Evolutionary conservation across 2,113 vertebrate genomes (phyloP).

Genomic region (Bubo blakistoni): DNA sequence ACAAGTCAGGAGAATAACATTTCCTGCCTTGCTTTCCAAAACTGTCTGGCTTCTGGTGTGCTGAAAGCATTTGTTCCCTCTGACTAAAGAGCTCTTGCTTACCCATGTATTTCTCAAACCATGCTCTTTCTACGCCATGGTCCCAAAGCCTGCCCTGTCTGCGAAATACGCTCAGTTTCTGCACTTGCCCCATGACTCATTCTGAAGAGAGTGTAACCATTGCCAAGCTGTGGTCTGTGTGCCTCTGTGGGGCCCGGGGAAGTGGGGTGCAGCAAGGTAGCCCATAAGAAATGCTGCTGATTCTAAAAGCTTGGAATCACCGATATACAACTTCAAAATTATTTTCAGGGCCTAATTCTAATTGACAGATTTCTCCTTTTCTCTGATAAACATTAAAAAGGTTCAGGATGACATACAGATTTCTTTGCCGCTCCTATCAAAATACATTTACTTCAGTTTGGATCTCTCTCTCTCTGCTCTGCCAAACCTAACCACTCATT

Average conservation of each 20-base stretch:
- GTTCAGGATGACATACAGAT: not conserved
- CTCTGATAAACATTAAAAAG: not conserved
- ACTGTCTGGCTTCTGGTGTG: not conserved
- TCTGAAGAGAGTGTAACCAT: not conserved
- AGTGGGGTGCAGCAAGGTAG: not conserved
- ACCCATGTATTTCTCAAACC: not conserved
- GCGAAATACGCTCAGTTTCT: not conserved
- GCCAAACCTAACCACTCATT: not conserved
- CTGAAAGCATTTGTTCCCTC: not conserved
- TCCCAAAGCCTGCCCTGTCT: not conserved
- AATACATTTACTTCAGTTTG: not conserved
- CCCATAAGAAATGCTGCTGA: not conserved
- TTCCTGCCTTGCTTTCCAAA: constrained; percentile 16
- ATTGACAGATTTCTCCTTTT: not conserved
- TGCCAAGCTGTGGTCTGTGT: not conserved
- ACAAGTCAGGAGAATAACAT: not conserved
- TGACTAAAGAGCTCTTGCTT: not conserved
- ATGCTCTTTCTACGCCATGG: not conserved
- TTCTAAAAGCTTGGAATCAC: not conserved
- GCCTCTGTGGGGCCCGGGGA: not conserved
- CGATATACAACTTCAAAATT: not conserved
- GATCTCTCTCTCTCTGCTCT: not conserved
- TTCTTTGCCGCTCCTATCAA: not conserved
- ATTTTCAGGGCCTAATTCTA: not conserved
- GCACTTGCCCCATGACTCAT: not conserved